Evolutionary conservation across 2,888 invertebrate genomes (phyloP), one percentile per base, ranked within the genome.

Genomic region (Teleiodes luculella): DNA sequence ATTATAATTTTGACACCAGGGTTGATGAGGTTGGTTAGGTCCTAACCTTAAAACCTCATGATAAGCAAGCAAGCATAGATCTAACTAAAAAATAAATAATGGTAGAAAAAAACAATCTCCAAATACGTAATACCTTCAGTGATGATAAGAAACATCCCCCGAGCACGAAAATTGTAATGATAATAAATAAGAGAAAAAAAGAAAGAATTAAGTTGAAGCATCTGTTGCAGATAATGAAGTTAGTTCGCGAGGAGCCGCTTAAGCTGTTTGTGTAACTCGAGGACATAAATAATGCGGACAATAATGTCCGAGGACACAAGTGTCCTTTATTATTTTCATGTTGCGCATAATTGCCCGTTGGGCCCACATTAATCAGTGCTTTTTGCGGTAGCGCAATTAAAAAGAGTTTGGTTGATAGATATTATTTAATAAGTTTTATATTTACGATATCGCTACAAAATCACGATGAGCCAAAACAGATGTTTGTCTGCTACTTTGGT

Each of bases 241-340:
- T 30, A 43, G 14, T 35, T 45, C 4, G 41, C 47, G 37, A 24
- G 8, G 14, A 46, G 30, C 31, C 11, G 14, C 20, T 16, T 36
- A n/a, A 52, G 20, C 52, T 57, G 56, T 55, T 8, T 36, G 51
- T 48, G 16, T 46, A 16, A 35, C 16, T 49, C 7, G 14, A 13
- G 45, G 51, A 35, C 54, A 58, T 64, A 64, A 68, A 67, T 68
- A 70, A 66, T 62, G 54, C 61, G 55, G 60, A 66, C 66, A 66
- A 56, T 57, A 53, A 46, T 59, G 65, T 61, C 66, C 59, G 61
- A 28, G 18, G 57, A 62, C 69, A 60, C 76, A 67, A 72, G 76
- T 78, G 76, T 70, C 76, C 73, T 75, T 76, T 76, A 76, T 77
- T 77, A 78, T 76, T 76, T 77, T 74, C 72, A 63, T 72, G 74